Conservation (phyloP, 2,113 vertebrate species). For the Sylvilagus bachmani region DNA sequence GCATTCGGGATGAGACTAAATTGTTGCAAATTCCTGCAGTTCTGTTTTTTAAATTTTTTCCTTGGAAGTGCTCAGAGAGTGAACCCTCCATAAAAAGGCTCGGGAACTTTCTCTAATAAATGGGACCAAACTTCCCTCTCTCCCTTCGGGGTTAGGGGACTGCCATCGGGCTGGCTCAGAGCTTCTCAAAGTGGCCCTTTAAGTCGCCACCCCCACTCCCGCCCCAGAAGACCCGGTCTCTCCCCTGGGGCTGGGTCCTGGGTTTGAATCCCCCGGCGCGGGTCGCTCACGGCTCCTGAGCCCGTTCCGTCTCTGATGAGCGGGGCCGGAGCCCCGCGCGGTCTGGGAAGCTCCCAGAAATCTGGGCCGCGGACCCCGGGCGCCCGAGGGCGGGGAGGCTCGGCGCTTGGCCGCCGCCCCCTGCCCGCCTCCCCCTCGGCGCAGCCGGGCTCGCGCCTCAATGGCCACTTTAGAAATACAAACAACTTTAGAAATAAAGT, state of each 20-base stretch:
- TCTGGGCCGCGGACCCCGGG: neutral
- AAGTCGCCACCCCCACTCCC: no score
- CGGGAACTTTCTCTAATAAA: conserved; percentile 1
- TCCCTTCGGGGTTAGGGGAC: neutral
- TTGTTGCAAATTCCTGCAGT: accelerated
- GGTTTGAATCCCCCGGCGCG: neutral
- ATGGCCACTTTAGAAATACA: conserved; percentile 91
- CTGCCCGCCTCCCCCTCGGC: neutral
- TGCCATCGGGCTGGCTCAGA: no score
- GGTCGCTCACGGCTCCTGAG: neutral
- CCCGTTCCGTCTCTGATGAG: conserved; percentile 46
- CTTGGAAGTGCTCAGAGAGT: neutral
- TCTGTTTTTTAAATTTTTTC: neutral
- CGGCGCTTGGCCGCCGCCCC: neutral
- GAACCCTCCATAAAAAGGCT: neutral
- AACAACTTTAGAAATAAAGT: conserved; percentile 93
- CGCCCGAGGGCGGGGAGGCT: no score
- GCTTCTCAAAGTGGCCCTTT: no score
- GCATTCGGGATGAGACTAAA: neutral
- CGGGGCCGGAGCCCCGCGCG: no score
- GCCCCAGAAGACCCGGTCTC: accelerated
- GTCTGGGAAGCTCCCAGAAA: neutral
- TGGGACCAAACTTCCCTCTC: neutral
- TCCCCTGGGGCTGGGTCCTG: neutral
- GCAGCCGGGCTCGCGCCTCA: conserved; percentile 72